These are phyloP conservation scores for Upupa epops DNA, from an alignment of 2,113 vertebrate genomes.

Conservation along the genomic window DNA sequence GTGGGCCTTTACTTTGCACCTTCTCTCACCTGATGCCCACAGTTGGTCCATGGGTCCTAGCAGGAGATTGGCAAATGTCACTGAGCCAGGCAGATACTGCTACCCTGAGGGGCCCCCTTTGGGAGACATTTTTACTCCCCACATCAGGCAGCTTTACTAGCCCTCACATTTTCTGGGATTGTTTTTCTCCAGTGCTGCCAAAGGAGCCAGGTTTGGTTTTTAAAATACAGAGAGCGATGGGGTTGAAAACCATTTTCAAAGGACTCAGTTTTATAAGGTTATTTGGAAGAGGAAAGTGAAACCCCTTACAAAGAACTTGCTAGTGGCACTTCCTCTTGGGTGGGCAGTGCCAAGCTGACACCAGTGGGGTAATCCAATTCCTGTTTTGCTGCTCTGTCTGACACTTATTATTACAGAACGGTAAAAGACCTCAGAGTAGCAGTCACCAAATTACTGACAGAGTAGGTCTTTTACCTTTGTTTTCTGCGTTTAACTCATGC, in stretches of 20 bases:
- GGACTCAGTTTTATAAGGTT: neutral
- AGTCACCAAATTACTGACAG: neutral
- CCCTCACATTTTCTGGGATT: neutral
- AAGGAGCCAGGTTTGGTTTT: neutral
- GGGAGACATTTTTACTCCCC: neutral
- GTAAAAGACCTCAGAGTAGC: neutral
- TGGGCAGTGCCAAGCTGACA: neutral
- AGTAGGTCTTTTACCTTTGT: neutral
- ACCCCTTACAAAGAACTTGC: neutral
- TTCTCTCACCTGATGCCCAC: neutral
- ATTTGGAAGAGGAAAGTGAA: slow-evolving; percentile 31
- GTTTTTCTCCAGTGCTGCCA: neutral
- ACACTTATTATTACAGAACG: neutral
- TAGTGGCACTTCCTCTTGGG: slow-evolving; percentile 2
- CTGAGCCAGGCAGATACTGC: neutral
- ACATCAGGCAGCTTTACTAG: neutral
- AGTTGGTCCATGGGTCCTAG: neutral
- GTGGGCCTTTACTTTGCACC: neutral
- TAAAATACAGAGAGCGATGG: neutral
- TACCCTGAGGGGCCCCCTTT: neutral
- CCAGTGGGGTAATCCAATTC: neutral
- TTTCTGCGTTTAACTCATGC: neutral
- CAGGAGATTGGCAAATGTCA: neutral
- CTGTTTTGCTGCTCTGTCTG: neutral
- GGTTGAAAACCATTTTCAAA: neutral